Evolutionary conservation across 2,113 vertebrate genomes (phyloP), one percentile per base, ranked within the genome.

Genomic region (Psilopsiagon aymara): DNA sequence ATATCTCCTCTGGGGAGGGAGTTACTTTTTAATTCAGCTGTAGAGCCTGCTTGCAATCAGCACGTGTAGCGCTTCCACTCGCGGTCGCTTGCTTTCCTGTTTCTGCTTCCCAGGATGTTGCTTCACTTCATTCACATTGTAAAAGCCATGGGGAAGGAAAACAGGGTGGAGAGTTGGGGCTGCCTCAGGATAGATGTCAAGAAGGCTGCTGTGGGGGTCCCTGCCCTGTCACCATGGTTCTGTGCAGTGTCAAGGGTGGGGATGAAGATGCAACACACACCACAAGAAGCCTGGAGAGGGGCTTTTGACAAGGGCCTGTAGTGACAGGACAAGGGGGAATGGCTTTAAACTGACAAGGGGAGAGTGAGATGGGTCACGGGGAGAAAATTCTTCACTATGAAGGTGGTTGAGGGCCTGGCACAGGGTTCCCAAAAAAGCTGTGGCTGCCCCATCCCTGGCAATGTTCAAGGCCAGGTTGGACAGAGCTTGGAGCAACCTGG

Each of bases 21-120:
- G 82, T 59, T 37, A 14, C 14, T 82, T 81, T 81, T 64, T 46
- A 29, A 6, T 51, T 33, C 1, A 8, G 39, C 23, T 57, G 19
- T 76, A 31, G 82, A 64, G 89, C 82, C 69, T 92, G 85, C 43
- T 75, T 93, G 82, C 84, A 47, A 44, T 93, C 78, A 69, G 35
- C 7, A 4, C 10, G 31, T 52, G 53, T 69, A 74, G 79, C 14
- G 0, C 70, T 69, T 91, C 79, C 46, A 27, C 10, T 68, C 28
- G 2, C 11, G 37, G 17, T 68, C 25, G 6, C 51, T 57, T 12
- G 4, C 47, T 52, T 64, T 75, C 24, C 66, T 64, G 31, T 27
- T 75, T 33, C 52, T 86, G 44, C 64, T 80, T 62, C 60, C 68
- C 68, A 82, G 91, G n/a, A 44, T 43, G 7, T 84, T 85, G 43